Evolutionary conservation across 2,797 vertebrate genomes (phyloP), one percentile per base, ranked within the genome.

Genomic region (Myioborus melanocephalus): DNA sequence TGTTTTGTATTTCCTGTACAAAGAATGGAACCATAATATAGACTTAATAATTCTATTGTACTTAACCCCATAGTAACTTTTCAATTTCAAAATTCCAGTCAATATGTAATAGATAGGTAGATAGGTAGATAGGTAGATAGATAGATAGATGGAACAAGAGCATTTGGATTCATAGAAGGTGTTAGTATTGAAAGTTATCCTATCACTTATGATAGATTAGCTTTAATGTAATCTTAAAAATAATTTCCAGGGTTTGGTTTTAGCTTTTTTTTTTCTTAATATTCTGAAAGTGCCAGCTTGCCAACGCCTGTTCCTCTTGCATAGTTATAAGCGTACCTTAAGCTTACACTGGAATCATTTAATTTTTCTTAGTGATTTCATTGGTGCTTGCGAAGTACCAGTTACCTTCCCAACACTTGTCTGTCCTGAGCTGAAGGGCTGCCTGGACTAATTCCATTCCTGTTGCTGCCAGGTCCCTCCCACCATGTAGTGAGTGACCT

Each of bases 201-300:
- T 80, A 10, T 52, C 20, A 59, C 4, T 87, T 65, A 28, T 10
- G 6, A 21, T 26, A 14, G 30, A 68, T 83, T 46, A 57, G 14
- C 50, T 85, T 83, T 47, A 59, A 52, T 64, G 77, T 30, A 20
- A 56, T 82, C 75, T 50, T 0, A 9, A 65, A 60, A 78, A 49
- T 34, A 44, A 37, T 68, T 70, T 66, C 8, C 43, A 57, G 8
- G 15, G 3, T 71, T 84, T 49, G 7, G 2, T 6, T 46, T 81
- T 53, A 18, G 3, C 16, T 22, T 11, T n/a, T 49, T 18, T 61
- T 8, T 0, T 1, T 7, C 2, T 5, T 35, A 46, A 41, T 23
- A 11, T 23, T 81, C 41, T 77, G 41, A 16, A 73, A 65, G 16
- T 66, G 32, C 8, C 1, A 2, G 4, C 12, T 83, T 73, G 6